Conservation (phyloP, 2,113 vertebrate species). For the Gymnobelideus leadbeateri region DNA sequence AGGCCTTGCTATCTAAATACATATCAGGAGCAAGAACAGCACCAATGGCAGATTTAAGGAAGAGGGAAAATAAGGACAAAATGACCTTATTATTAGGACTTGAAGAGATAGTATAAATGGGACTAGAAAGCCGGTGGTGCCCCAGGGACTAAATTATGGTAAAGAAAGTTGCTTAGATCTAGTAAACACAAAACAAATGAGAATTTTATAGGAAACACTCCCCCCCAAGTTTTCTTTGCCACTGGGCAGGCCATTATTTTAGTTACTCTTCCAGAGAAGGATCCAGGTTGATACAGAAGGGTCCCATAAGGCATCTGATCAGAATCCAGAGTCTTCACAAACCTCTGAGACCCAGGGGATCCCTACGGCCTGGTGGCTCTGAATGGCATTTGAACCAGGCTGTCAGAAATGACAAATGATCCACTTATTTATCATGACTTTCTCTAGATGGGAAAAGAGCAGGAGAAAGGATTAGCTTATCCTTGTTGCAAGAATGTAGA, state of each 20-base stretch:
- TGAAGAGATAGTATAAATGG: neutral
- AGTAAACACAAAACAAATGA: neutral
- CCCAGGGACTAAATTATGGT: neutral
- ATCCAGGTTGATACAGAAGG: neutral
- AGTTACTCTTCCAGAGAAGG: neutral
- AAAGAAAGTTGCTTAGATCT: neutral
- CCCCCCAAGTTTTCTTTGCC: neutral
- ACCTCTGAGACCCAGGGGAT: neutral
- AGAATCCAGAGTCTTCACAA: neutral
- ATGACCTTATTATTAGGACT: neutral
- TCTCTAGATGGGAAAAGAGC: neutral
- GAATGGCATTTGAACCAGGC: neutral
- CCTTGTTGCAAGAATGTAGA: neutral
- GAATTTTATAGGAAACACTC: neutral
- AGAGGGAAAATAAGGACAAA: neutral
- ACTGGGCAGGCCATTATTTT: neutral
- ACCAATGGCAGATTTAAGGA: neutral
- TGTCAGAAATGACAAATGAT: neutral
- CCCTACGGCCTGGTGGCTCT: neutral
- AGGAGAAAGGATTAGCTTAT: neutral
- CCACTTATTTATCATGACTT: neutral
- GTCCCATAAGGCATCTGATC: neutral
- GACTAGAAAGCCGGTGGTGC: neutral
- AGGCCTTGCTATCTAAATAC: neutral
- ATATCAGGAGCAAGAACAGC: neutral